Evolutionary conservation across 35 echinoderm and acorn worm species (phyloP), one percentile per base, ranked within the genome.

Genomic region (Chiridota heheva): DNA sequence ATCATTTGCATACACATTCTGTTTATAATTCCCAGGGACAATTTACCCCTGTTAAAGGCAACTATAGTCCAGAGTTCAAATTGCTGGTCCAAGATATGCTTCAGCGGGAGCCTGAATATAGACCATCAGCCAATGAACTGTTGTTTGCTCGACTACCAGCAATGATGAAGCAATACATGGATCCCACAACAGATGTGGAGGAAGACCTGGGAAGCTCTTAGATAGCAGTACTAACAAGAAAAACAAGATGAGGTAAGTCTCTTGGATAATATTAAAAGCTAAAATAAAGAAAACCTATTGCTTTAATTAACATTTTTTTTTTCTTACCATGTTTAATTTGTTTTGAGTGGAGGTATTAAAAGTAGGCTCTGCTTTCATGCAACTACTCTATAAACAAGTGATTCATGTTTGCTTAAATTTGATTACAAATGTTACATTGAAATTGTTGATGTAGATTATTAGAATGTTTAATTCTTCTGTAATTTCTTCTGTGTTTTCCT

Each of bases 11-110:
- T n/a, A n/a, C n/a, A n/a, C n/a, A n/a, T n/a, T n/a, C n/a, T n/a
- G n/a, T n/a, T n/a, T n/a, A n/a, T n/a, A n/a, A n/a, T n/a, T n/a
- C n/a, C n/a, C 57, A 93, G 95, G 95, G 95, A 32, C 95, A 98
- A 43, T 98, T 97, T 63, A 98, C 95, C 44, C 95, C 95, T 73
- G 89, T 91, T 16, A 98, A 88, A 48, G 95, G 89, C 31, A 98
- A 98, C 40, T 98, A 92, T 38, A 91, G 78, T 49, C 84, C 69
- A 57, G 95, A 89, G 56, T 98, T 98, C 75, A 91, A 88, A 56
- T 58, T 89, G 18, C 66, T 98, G 8, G 89, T 98, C 29, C 95
- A 91, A 48, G 95, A 98, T 63, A 91, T 98, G 89, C 72, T 98
- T 30, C 95, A 98, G 71, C 69, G 95, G 34, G 95, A 98, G 81